Evolutionary conservation across 1,140 invertebrate genomes (phyloP), one percentile per base, ranked within the genome.

Genomic region (Uloborus diversus): DNA sequence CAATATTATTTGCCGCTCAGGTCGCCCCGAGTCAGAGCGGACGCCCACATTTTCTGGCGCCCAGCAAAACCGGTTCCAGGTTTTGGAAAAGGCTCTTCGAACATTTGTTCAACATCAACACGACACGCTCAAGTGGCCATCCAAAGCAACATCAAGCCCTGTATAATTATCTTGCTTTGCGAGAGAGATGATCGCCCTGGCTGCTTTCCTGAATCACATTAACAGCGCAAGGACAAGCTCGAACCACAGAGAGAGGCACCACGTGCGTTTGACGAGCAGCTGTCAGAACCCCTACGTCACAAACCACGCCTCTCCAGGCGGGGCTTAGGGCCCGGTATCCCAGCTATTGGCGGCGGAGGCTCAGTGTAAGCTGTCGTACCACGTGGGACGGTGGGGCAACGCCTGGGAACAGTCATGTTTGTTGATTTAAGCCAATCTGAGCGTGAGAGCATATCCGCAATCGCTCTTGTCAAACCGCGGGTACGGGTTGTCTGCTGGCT

Each of bases 351-450:
- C 70, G 69, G 65, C 17, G 70, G 57, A 27, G 42, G 47, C 35
- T 73, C 81, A 71, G 81, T 75, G 82, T 82, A 79, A 51, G 64
- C 79, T 83, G 84, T 82, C 62, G 84, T 73, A 81, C 83, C 84
- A 85, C 85, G 84, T 85, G 83, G 82, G 71, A 75, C 66, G 75
- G 66, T 73, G 68, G 56, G 79, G 69, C 70, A 53, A 81, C 69
- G 82, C 79, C 69, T 81, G 81, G 81, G 80, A 81, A 82, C 81
- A 80, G 82, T 76, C 73, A 84, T 85, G 82, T 83, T 85, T 83
- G 83, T 82, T 82, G 84, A 85, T 85, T n/a, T 83, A 83, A 83
- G 84, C 84, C 85, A 85, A 85, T 85, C 84, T 85, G 78, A 83
- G 78, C 76, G 79, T 84, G 82, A 85, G 82, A 83, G 80, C 83